phyloP scores from a whole-genome alignment of 2,113 vertebrate genomes.

The Brienomyrus longianalis region DNA sequence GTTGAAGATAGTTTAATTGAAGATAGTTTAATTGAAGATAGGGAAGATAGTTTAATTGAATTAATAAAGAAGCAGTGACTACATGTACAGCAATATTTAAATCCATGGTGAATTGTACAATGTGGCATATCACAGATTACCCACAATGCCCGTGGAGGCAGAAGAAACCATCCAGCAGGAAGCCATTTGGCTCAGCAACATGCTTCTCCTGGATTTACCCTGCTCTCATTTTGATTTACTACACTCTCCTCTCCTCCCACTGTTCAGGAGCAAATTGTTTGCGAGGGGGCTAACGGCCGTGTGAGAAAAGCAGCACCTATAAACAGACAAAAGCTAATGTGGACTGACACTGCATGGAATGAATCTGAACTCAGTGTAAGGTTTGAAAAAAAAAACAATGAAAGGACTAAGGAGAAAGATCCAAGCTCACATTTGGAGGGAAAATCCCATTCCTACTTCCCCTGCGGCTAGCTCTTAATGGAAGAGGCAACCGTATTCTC shows the following conservation, averaged over 20 bases:
- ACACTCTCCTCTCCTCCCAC: conserved; percentile 25
- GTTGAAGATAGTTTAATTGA: neutral
- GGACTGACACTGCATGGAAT: conserved; percentile 44
- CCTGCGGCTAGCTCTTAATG: conserved; percentile 52
- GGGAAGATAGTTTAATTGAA: no score
- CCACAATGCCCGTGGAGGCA: conserved; percentile 31
- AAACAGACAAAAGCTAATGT: conserved; percentile 43
- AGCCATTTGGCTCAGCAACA: neutral
- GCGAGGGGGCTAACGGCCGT: conserved; percentile 25
- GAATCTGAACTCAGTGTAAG: conserved; percentile 40
- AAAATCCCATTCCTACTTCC: conserved; percentile 34
- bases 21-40: neutral
- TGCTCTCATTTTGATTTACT: conserved; percentile 33
- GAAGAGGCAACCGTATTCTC: conserved; percentile 55
- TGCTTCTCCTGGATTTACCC: conserved; percentile 20
- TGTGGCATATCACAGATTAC: conserved; percentile 47
- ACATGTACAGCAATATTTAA: neutral
- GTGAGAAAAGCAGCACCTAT: conserved; percentile 24
- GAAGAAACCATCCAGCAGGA: conserved; percentile 20
- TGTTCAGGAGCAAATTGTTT: conserved; percentile 28
- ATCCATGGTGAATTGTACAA: neutral
- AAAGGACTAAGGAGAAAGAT: conserved; percentile 32
- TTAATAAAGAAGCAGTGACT: neutral
- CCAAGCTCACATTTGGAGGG: conserved; percentile 16
- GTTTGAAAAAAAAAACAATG: conserved; percentile 17